Base-by-base conservation (phyloP, 2,797 vertebrate species). In the Sebastes hubbsi region DNA sequence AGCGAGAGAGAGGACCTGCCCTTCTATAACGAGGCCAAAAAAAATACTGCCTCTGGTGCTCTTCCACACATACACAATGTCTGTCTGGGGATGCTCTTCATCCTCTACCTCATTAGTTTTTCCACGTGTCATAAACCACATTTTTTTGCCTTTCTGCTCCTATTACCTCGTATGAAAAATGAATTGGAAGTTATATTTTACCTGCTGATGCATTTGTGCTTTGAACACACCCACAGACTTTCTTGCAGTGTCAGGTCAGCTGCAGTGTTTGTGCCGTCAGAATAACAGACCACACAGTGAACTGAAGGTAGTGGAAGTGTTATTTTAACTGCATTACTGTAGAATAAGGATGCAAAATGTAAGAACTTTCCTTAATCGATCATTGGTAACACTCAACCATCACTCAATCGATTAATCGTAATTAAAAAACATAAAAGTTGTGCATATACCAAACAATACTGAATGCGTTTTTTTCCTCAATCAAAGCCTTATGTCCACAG, bases 41-140 rank as follows among this genome's bases (percentile, higher is more conserved):
- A 70, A 62, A 78, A 68, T 55, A 27, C 13, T 70, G 55, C 25
- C 66, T 32, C 10, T 22, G 25, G n/a, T 74, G 69, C 27, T 42
- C 5, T 78, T 85, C 78, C 63, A 83, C 75, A 78, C 30, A 30
- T 58, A 71, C 46, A 79, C 73, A 66, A 52, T 61, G 61, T 60
- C 77, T 83, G 72, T 82, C 78, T 67, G 32, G 71, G 73, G 60
- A 76, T 38, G 63, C 56, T 75, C 65, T 72, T 71, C 75, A 84
- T 77, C 65, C 56, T 85, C n/a, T 66, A 73, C 78, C 77, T 88
- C 83, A 82, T 90, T 90, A 46, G 46, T 62, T 82, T 85, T 83
- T 78, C 69, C 76, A 78, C 20, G 11, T 61, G 8, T 78, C 73
- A 75, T 78, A 56, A 83, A 77, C 32, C 66, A 68, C 46, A 12